Conservation (phyloP, 2,797 vertebrate genomes). For the Anguilla marmorata region DNA sequence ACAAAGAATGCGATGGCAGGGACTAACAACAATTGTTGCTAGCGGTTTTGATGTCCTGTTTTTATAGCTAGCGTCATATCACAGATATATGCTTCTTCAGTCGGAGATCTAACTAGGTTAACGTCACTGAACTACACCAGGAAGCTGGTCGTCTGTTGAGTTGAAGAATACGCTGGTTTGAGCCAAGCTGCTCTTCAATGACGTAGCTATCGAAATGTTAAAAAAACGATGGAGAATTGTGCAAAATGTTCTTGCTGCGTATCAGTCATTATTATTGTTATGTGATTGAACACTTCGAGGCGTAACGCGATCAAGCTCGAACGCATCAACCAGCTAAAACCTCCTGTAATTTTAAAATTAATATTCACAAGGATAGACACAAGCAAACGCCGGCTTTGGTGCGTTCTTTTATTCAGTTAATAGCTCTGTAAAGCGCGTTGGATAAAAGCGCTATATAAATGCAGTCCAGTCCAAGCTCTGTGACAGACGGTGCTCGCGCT, state of each 20-base stretch:
- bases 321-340: background rate
- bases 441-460: no score
- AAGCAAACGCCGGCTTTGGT: conserved; percentile 26
- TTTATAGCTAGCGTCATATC: background rate
- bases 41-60: background rate
- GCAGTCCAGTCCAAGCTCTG: no score
- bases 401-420: conserved; percentile 13
- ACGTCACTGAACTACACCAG: background rate
- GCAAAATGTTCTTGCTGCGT: background rate
- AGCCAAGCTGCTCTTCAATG: background rate
- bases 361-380: background rate
- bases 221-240: background rate
- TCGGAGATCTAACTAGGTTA: background rate
- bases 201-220: background rate
- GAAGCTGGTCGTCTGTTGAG: background rate
- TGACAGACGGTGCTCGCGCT: background rate
- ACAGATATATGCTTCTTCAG: background rate
- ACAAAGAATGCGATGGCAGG: background rate
- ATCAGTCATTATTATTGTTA: background rate
- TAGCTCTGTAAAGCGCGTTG: no score
- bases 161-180: background rate
- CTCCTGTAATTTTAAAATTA: background rate
- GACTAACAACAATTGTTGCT: background rate
- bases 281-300: background rate
- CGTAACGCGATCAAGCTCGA: background rate